Evolutionary conservation across 2,113 vertebrate species (phyloP).

Genomic region (Protomyctophum bolini): DNA sequence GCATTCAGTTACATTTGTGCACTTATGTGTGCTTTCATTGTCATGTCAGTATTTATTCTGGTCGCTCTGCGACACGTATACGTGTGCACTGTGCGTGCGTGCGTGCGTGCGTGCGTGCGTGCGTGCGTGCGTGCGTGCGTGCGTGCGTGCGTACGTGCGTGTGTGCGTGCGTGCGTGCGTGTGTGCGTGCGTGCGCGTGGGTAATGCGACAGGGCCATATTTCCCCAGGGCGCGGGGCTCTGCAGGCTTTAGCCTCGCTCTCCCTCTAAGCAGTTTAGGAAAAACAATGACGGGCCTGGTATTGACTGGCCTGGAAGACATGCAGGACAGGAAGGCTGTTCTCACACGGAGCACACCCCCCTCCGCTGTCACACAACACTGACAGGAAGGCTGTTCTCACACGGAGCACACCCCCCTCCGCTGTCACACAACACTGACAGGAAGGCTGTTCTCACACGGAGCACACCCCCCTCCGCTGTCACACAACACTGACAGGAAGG

Average conservation of each 20-base stretch:
- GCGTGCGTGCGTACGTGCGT: constrained; percentile 4
- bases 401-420: no score
- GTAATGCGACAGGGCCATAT: constrained; percentile 84
- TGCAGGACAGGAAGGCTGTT: constrained; percentile 55
- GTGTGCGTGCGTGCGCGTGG: constrained; percentile 63
- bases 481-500: no score
- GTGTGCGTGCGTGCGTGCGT: constrained; percentile 44
- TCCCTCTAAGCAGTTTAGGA: constrained; percentile 82
- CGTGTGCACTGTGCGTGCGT: constrained; percentile 27
- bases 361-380: constrained; percentile 1
- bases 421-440: background rate
- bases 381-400: no score
- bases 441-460: no score
- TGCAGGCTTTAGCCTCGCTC: constrained; percentile 79
- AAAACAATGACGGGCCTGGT: constrained; percentile 80
- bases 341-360: constrained; percentile 34
- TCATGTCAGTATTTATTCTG: constrained; percentile 20
- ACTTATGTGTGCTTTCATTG: constrained; percentile 22
- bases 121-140: background rate
- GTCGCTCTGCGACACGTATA: constrained; percentile 28
- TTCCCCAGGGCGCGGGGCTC: constrained; percentile 79
- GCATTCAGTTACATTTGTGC: background rate
- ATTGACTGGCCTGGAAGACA: constrained; percentile 69
- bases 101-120: constrained; percentile 30
- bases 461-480: no score